These are phyloP conservation scores for Nemotelus nigrinus DNA, from an alignment of 2,888 invertebrate species.

Conservation along the genomic window DNA sequence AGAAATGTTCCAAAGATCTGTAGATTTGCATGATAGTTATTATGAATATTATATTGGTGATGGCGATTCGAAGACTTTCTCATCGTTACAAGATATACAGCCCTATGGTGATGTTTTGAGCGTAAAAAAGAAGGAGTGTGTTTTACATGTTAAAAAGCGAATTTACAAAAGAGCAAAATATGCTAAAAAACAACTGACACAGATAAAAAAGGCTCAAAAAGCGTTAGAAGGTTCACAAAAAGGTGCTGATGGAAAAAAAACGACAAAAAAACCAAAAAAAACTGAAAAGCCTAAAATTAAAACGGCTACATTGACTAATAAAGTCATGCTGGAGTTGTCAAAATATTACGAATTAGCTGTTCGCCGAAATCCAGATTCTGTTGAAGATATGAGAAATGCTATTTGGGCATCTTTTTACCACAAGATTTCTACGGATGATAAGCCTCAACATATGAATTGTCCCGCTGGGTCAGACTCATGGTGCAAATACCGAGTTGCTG, in stretches of 20 bases:
- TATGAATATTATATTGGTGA: too few species aligned
- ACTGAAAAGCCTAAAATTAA: background rate
- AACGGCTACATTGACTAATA: slow-evolving; percentile 22
- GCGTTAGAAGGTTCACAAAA: background rate
- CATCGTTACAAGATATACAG: too few species aligned
- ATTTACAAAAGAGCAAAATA: too few species aligned
- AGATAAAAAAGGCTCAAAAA: too few species aligned
- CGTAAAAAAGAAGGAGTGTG: too few species aligned
- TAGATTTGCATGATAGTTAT: too few species aligned
- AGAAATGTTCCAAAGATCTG: too few species aligned
- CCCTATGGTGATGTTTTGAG: too few species aligned
- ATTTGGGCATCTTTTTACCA: too few species aligned
- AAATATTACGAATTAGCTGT: slow-evolving; percentile 36
- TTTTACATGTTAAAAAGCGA: too few species aligned
- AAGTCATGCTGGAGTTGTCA: slow-evolving; percentile 28
- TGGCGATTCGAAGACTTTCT: too few species aligned
- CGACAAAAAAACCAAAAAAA: slow-evolving; percentile 8
- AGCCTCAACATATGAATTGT: slow-evolving; percentile 24
- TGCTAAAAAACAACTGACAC: too few species aligned
- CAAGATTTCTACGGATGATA: slow-evolving; percentile 32
- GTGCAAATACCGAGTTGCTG: slow-evolving; percentile 23
- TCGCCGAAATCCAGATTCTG: slow-evolving; percentile 24
- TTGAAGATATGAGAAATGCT: slow-evolving; percentile 31
- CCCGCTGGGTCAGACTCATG: slow-evolving; percentile 33
- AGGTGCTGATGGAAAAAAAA: background rate